Conservation (phyloP, 2,888 invertebrate genomes). For the Drosophila planitibia region DNA sequence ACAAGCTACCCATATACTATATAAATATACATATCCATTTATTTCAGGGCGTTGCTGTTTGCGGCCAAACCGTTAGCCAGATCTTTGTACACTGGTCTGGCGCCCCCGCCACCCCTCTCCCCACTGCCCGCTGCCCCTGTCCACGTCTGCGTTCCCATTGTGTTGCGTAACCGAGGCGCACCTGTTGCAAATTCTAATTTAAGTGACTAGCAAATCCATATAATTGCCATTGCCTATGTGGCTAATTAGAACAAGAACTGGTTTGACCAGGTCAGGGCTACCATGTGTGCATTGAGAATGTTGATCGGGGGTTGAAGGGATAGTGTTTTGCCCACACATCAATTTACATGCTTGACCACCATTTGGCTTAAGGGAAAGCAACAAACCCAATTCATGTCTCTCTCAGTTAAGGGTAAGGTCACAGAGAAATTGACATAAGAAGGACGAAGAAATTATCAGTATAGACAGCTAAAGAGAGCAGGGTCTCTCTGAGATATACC, state of each 20-base stretch:
- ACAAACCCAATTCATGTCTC: background rate
- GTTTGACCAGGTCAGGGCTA: conserved; percentile 42
- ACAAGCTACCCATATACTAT: conserved; percentile 1
- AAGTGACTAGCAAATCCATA: conserved; percentile 54
- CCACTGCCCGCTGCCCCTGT: background rate
- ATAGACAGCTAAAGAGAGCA: background rate
- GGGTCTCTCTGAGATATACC: background rate
- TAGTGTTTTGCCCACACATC: background rate
- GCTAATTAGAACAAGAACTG: conserved; percentile 72
- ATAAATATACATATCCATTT: conserved; percentile 20
- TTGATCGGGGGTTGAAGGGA: conserved; percentile 1
- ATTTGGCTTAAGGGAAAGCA: conserved; percentile 2
- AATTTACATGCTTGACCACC: conserved; percentile 38
- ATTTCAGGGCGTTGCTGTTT: conserved; percentile 36
- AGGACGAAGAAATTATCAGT: background rate
- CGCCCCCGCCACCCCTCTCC: conserved; percentile 6
- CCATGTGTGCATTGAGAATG: conserved; percentile 5
- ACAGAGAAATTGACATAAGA: background rate
- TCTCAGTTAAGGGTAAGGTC: background rate
- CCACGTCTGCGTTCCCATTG: background rate
- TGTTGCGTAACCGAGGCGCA: conserved; percentile 51
- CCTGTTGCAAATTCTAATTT: conserved; percentile 78
- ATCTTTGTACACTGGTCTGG: conserved; percentile 44
- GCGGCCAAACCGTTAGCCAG: conserved; percentile 66
- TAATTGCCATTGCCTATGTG: conserved; percentile 60